phyloP scores from a whole-genome alignment of 2,888 invertebrate genomes.

The Cheilosia vernalis region DNA sequence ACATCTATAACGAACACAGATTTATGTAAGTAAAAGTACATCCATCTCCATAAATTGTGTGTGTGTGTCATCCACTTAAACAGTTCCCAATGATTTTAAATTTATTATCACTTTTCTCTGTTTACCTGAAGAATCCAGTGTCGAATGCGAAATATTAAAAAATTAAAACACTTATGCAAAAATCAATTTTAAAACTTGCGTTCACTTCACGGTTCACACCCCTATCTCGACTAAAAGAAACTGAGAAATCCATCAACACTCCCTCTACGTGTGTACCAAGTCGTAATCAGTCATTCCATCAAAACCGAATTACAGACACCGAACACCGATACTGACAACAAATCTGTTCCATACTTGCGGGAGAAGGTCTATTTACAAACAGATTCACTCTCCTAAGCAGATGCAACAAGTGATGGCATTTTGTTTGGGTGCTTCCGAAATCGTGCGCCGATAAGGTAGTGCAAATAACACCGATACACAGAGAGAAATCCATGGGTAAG shows the following conservation, averaged over 20 bases:
- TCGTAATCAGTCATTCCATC: slow-evolving; percentile 15
- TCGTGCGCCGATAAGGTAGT: slow-evolving; percentile 39
- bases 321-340: neutral
- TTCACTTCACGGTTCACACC: too few relatives aligned
- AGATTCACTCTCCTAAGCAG: slow-evolving; percentile 35
- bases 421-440: slow-evolving; percentile 35
- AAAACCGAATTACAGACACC: neutral
- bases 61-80: too few relatives aligned
- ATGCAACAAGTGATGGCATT: slow-evolving; percentile 50
- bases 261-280: slow-evolving; percentile 14
- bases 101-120: neutral
- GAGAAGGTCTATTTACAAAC: slow-evolving; percentile 30
- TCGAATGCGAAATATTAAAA: too few relatives aligned
- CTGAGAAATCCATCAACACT: slow-evolving; percentile 1
- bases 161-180: too few relatives aligned
- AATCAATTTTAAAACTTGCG: too few relatives aligned
- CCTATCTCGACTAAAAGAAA: neutral
- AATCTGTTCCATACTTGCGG: slow-evolving; percentile 19
- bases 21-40: too few relatives aligned
- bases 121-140: neutral
- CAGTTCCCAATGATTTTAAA: too few relatives aligned
- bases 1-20: too few relatives aligned
- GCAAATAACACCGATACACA: neutral
- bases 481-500: neutral
- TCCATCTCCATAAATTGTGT: too few relatives aligned